These are phyloP conservation scores for Pelecanus crispus DNA, from an alignment of 2,113 vertebrate genomes.

Conservation along the genomic window DNA sequence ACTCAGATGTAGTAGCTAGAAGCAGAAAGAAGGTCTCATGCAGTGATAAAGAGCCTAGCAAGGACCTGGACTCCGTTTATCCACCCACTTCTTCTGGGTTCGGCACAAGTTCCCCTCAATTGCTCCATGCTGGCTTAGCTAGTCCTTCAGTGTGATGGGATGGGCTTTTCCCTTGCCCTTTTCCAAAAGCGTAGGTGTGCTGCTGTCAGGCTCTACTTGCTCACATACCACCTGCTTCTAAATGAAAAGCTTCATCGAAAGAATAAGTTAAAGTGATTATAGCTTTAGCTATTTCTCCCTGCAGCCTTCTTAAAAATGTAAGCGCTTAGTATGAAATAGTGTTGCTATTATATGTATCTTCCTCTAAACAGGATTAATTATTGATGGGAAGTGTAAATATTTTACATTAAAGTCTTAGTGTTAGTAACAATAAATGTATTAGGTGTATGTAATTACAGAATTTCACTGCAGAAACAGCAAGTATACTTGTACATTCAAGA, in stretches of 20 bases:
- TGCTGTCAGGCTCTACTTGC: not conserved
- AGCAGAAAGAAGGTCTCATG: not conserved
- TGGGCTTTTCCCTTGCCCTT: not conserved
- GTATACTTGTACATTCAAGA: not conserved
- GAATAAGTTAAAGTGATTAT: not conserved
- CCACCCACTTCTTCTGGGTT: not conserved
- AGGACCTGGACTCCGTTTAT: not conserved
- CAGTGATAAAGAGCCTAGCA: not conserved
- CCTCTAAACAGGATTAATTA: not conserved
- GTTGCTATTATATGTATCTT: not conserved
- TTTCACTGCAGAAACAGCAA: not conserved
- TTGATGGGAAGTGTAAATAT: not conserved
- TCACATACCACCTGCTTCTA: rapidly evolving
- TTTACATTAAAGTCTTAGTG: not conserved
- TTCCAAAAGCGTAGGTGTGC: not conserved
- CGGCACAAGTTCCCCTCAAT: not conserved
- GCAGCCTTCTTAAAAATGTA: not conserved
- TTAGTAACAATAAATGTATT: not conserved
- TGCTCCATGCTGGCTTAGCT: not conserved
- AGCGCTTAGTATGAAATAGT: rapidly evolving
- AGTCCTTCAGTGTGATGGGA: not conserved
- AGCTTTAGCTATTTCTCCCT: not conserved
- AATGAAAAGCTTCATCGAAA: not conserved
- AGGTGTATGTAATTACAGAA: not conserved
- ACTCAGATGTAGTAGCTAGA: not conserved